Conservation (phyloP, 1,140 invertebrate species). For the Drosophila asahinai region DNA sequence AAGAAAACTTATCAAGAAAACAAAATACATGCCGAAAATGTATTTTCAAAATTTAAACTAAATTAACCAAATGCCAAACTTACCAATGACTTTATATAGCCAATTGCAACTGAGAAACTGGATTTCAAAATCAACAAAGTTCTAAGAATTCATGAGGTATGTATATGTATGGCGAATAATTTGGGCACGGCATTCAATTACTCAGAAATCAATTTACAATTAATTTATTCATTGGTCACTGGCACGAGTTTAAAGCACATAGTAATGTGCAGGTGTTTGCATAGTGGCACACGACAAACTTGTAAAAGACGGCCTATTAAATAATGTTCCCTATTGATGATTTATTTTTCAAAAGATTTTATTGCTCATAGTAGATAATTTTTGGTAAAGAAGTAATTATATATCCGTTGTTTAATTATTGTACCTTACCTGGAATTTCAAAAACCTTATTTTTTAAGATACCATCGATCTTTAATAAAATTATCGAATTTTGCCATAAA, state of each 20-base stretch:
- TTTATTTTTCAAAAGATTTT: too few species aligned
- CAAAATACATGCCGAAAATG: background rate
- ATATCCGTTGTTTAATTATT: too few species aligned
- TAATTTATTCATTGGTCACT: slow-evolving; percentile 8
- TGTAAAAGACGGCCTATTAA: background rate
- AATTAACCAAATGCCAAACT: background rate
- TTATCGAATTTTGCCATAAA: background rate
- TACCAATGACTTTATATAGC: background rate
- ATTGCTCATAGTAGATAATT: too few species aligned
- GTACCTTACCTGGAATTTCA: too few species aligned
- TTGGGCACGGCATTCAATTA: background rate
- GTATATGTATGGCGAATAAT: background rate
- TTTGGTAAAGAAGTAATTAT: too few species aligned
- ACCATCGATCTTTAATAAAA: too few species aligned
- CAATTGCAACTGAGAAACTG: too few species aligned
- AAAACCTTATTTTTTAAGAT: too few species aligned
- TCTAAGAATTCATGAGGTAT: background rate
- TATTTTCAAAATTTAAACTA: background rate
- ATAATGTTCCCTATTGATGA: background rate
- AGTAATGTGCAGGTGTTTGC: background rate
- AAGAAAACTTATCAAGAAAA: background rate
- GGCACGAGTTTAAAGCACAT: background rate
- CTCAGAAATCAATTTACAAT: background rate
- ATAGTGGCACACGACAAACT: background rate
- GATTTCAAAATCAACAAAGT: background rate